A percentile compares a stretch with the other conserved stretches of the same genome.
Evolutionary conservation across 2,888 invertebrate genomes (phyloP).

Genomic region (Drosophila buzzatii): DNA sequence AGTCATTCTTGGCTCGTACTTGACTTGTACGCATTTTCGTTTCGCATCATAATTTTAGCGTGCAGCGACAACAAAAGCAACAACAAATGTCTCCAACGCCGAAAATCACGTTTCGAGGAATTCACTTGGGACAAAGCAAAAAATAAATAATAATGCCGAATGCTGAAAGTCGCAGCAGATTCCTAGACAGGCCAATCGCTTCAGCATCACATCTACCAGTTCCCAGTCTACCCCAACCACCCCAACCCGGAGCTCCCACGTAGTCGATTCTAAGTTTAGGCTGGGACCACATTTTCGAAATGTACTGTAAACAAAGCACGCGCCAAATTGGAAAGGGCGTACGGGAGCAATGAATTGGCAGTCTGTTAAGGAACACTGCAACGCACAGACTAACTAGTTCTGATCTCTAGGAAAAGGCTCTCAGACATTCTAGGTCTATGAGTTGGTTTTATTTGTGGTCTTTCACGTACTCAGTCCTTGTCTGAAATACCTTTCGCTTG

Average conservation of each 20-base stretch:
- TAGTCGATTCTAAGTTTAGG: constrained; percentile 38
- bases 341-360: constrained; percentile 25
- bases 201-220: constrained; percentile 23
- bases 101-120: constrained; percentile 71
- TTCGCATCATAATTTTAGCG: constrained; percentile 79
- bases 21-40: constrained; percentile 67
- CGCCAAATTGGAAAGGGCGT: constrained; percentile 20
- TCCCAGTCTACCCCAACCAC: constrained; percentile 33
- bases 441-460: not conserved
- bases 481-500: not conserved
- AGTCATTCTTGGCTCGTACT: constrained; percentile 66
- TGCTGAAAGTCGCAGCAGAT: constrained; percentile 51
- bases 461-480: not conserved
- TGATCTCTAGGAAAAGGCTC: not conserved
- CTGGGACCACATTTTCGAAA: constrained; percentile 39
- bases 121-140: constrained; percentile 32
- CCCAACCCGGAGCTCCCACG: constrained; percentile 57
- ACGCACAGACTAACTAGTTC: not conserved
- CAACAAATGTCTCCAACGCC: constrained; percentile 41
- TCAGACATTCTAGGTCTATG: not conserved
- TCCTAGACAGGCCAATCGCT: constrained; percentile 45
- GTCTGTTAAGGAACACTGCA: constrained; percentile 17
- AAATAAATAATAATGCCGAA: constrained; percentile 27
- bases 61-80: constrained; percentile 40
- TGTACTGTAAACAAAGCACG: constrained; percentile 63